Conservation (phyloP, 2,113 vertebrate genomes). For the Lepisosteus oculatus region DNA sequence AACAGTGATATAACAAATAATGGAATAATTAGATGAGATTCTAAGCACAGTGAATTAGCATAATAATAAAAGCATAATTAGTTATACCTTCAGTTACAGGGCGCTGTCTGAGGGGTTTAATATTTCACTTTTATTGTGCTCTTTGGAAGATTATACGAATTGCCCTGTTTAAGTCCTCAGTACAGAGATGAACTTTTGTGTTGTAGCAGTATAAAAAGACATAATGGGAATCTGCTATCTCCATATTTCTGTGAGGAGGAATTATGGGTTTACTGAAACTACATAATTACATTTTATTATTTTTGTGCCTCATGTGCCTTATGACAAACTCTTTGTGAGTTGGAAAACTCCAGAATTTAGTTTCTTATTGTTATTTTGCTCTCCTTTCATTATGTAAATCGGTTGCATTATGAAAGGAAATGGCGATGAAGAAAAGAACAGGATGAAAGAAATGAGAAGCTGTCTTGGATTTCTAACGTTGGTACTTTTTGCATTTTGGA, state of each 20-base stretch:
- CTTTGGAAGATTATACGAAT: constrained; percentile 50
- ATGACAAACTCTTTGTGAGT: constrained; percentile 34
- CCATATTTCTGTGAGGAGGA: constrained; percentile 51
- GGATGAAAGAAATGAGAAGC: constrained; percentile 28
- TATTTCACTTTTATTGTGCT: constrained; percentile 43
- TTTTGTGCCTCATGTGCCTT: constrained; percentile 42
- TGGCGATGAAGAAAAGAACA: constrained; percentile 52
- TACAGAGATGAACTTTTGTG: constrained; percentile 47
- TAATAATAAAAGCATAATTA: constrained; percentile 63
- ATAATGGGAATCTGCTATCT: constrained; percentile 59
- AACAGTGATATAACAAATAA: constrained; percentile 51
- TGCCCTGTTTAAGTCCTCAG: constrained; percentile 48
- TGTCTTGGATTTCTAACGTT: constrained; percentile 44
- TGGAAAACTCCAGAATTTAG: constrained; percentile 41
- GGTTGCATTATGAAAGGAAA: constrained; percentile 58
- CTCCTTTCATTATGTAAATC: constrained; percentile 63
- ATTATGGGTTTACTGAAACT: constrained; percentile 62
- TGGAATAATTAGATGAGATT: constrained; percentile 53
- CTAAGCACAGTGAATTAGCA: constrained; percentile 49
- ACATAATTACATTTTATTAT: constrained; percentile 71
- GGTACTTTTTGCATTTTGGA: constrained; percentile 9
- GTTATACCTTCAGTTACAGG: constrained; percentile 52
- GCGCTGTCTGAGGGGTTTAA: constrained; percentile 42
- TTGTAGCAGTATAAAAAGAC: constrained; percentile 57
- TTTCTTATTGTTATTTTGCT: constrained; percentile 50